These are phyloP conservation scores for Leptarthrus brevirostris DNA, from an alignment of 2,888 invertebrate species.

Conservation along the genomic window DNA sequence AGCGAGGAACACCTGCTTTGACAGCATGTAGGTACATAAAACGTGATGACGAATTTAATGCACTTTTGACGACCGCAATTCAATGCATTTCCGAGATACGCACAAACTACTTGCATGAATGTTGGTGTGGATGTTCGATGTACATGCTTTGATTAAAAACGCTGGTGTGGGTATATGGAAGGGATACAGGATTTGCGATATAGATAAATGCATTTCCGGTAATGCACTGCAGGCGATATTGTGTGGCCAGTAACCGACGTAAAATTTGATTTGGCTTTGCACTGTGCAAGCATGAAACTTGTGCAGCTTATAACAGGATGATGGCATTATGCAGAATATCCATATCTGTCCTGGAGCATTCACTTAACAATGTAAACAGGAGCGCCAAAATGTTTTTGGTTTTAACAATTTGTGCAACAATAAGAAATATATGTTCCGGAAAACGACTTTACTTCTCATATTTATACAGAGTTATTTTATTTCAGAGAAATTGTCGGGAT, in stretches of 20 bases:
- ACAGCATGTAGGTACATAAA: slow-evolving; percentile 50
- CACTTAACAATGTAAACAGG: slow-evolving; percentile 41
- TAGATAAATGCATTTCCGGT: slow-evolving; percentile 55
- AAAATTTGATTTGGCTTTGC: slow-evolving; percentile 54
- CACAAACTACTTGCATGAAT: slow-evolving; percentile 43
- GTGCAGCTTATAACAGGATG: slow-evolving; percentile 6
- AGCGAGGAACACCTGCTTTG: slow-evolving; percentile 46
- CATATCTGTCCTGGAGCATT: slow-evolving; percentile 38
- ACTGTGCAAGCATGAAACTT: slow-evolving; percentile 11
- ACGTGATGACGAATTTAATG: slow-evolving; percentile 55
- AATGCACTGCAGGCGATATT: slow-evolving; percentile 53
- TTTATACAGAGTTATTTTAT: too few species aligned
- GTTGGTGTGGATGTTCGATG: slow-evolving; percentile 29
- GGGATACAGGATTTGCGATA: slow-evolving; percentile 53
- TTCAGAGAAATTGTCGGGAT: too few species aligned
- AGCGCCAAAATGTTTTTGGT: slow-evolving; percentile 36
- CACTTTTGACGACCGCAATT: slow-evolving; percentile 55
- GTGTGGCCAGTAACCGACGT: slow-evolving; percentile 49
- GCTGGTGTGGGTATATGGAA: neutral
- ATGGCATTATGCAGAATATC: slow-evolving; percentile 36
- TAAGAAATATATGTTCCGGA: slow-evolving; percentile 6
- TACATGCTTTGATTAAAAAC: neutral
- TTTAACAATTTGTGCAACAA: slow-evolving; percentile 32
- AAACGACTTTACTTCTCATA: too few species aligned
- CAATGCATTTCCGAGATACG: slow-evolving; percentile 55